Evolutionary conservation across 2,888 invertebrate genomes (phyloP).

Genomic region (Diarsia brunnea): DNA sequence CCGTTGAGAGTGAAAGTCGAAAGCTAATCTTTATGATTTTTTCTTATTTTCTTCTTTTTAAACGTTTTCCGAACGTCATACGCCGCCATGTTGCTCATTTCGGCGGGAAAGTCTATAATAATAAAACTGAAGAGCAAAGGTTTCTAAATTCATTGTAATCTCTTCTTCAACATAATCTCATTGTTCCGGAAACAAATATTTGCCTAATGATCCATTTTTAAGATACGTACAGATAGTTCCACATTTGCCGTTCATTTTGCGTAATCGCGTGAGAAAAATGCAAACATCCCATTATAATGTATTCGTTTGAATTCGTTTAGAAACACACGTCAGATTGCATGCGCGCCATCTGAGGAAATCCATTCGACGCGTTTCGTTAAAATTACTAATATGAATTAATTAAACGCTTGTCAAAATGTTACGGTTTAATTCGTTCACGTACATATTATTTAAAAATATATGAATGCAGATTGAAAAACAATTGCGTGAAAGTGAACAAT

Average conservation of each 20-base stretch:
- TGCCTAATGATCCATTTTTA: constrained; percentile 51
- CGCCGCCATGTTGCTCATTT: constrained; percentile 40
- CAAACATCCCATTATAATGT: constrained; percentile 56
- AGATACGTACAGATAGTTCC: constrained; percentile 43
- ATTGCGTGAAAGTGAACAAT: constrained; percentile 5
- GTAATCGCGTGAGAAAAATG: constrained; percentile 75
- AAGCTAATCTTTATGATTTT: constrained; percentile 76
- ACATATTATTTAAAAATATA: background rate
- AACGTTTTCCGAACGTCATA: constrained; percentile 62
- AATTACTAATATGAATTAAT: constrained; percentile 14
- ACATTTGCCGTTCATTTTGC: constrained; percentile 60
- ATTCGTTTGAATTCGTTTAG: constrained; percentile 39
- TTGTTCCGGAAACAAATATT: constrained; percentile 48
- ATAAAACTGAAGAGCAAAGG: background rate
- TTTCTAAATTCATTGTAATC: constrained; percentile 22
- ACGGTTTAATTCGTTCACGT: background rate
- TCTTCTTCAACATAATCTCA: constrained; percentile 25
- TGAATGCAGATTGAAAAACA: constrained; percentile 4
- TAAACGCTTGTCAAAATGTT: constrained; percentile 21
- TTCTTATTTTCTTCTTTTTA: constrained; percentile 66
- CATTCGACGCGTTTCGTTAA: constrained; percentile 19
- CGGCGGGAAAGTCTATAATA: constrained; percentile 20
- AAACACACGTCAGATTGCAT: constrained; percentile 26
- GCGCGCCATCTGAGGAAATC: constrained; percentile 39
- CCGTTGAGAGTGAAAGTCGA: constrained; percentile 84